A percentile compares a stretch with the other conserved stretches of the same genome.
Conservation (phyloP, 2,888 invertebrate genomes). For the Griposia aprilina region DNA sequence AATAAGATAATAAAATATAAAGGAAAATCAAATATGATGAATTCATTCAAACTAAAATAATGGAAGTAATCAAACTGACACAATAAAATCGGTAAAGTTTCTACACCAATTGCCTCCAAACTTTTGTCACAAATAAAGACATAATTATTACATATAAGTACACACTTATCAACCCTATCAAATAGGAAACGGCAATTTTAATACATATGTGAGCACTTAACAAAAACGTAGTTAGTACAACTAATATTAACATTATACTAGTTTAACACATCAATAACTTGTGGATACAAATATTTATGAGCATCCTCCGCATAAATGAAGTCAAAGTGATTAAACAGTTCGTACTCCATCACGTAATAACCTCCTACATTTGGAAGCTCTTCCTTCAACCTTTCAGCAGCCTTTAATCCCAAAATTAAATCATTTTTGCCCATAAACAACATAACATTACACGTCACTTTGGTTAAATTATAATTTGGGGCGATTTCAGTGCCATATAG, state of each 20-base stretch:
- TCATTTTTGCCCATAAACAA: conserved; percentile 34
- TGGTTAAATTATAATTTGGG: conserved; percentile 38
- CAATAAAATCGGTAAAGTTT: not conserved
- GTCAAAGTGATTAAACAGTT: conserved; percentile 43
- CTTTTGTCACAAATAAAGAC: not conserved
- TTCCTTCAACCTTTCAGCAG: conserved; percentile 4
- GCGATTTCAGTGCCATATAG: conserved; percentile 25
- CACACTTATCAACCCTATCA: not conserved
- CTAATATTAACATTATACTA: conserved; percentile 2
- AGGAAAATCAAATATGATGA: not conserved
- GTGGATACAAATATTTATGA: conserved; percentile 25
- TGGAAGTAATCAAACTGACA: not conserved
- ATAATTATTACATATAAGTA: not conserved
- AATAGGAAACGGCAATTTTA: not conserved
- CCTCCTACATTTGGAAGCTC: conserved; percentile 39
- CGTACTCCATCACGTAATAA: conserved; percentile 15
- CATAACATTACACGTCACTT: conserved; percentile 34
- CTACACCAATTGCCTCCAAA: not conserved
- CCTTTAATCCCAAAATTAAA: conserved; percentile 13
- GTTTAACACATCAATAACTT: conserved; percentile 21
- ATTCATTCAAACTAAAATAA: not conserved
- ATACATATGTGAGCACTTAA: not conserved
- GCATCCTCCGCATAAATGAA: conserved; percentile 25
- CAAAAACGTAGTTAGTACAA: too few relatives aligned
- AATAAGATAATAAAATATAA: not conserved